phyloP scores from a whole-genome alignment of 1,140 invertebrate species.

The Drosophila setifemur region DNA sequence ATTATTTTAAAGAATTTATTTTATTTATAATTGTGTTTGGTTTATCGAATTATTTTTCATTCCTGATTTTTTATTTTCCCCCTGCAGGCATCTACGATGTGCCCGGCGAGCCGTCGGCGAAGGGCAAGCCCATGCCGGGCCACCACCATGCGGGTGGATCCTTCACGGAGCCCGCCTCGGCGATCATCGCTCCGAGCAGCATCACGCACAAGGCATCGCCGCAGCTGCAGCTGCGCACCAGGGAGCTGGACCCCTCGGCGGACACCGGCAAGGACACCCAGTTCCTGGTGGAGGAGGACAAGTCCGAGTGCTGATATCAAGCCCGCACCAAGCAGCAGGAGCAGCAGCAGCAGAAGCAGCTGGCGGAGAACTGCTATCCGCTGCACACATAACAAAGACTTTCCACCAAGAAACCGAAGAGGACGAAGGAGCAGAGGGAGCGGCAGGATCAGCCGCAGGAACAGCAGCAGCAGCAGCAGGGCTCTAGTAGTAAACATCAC shows the following conservation, averaged over 20 bases:
- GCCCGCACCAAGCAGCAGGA: conserved; percentile 52
- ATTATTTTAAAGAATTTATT: background rate
- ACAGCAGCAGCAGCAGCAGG: conserved; percentile 46
- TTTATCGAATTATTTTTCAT: no score
- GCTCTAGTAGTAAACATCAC: conserved; percentile 62
- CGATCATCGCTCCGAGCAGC: conserved; percentile 91
- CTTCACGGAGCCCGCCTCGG: conserved; percentile 85
- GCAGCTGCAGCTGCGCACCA: conserved; percentile 87
- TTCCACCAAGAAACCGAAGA: conserved; percentile 4
- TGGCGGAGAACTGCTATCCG: conserved; percentile 49
- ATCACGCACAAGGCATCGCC: conserved; percentile 90
- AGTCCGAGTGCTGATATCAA: conserved; percentile 83
- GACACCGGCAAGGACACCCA: conserved; percentile 97
- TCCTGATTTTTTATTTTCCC: conserved; percentile 6
- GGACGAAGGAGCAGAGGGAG: conserved; percentile 17
- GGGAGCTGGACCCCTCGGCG: conserved; percentile 91
- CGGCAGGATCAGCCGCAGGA: conserved; percentile 16
- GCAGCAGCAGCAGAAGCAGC: conserved; percentile 14
- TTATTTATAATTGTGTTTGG: background rate
- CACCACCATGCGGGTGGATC: conserved; percentile 64
- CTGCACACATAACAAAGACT: conserved; percentile 68
- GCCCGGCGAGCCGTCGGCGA: conserved; percentile 87
- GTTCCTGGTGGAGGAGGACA: conserved; percentile 93
- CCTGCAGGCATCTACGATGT: conserved; percentile 88
- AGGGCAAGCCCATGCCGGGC: conserved; percentile 84